Evolutionary conservation across 2,797 vertebrate genomes (phyloP).

Genomic region (Acipenser ruthenus): DNA sequence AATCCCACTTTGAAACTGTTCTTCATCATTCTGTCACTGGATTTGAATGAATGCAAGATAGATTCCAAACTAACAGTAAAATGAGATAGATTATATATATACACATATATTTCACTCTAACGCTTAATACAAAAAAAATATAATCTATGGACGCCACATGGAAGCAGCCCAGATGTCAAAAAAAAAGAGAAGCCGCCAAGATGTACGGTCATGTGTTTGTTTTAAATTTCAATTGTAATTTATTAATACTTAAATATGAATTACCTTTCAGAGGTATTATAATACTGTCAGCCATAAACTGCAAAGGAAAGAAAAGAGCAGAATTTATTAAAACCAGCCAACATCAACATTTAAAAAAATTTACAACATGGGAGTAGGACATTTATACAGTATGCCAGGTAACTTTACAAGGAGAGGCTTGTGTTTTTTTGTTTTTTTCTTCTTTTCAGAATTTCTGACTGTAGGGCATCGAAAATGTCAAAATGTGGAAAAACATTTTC

Average conservation of each 20-base stretch:
- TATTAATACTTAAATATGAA: background rate
- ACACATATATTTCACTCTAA: background rate
- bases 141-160: background rate
- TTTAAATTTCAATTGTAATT: background rate
- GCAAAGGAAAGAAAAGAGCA: conserved; percentile 15
- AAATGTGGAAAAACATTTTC: too few relatives aligned
- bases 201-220: background rate
- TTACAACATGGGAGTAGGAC: conserved; percentile 6
- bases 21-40: too few relatives aligned
- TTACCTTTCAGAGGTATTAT: conserved; percentile 58
- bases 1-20: too few relatives aligned
- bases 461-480: background rate
- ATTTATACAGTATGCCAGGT: background rate
- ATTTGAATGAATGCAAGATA: too few relatives aligned
- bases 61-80: background rate
- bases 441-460: background rate
- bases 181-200: background rate
- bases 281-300: conserved; percentile 45
- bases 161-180: background rate
- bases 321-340: background rate
- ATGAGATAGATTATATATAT: background rate
- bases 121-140: background rate
- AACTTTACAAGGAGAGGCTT: background rate
- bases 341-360: background rate
- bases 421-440: too few relatives aligned